These are phyloP conservation scores for Brachionus plicatilis DNA, from an alignment of 1,140 invertebrate species.

Conservation along the genomic window DNA sequence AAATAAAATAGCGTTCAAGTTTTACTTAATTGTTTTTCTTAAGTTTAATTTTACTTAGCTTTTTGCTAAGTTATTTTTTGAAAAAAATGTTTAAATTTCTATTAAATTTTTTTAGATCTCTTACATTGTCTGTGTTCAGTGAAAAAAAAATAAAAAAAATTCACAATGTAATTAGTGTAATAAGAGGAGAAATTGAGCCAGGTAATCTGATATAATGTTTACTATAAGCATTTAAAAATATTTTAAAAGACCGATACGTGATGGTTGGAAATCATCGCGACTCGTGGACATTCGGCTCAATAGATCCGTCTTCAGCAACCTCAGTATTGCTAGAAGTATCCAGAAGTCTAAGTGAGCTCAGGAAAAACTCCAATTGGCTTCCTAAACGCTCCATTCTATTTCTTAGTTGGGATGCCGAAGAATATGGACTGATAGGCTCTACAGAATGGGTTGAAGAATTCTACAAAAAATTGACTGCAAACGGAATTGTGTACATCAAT, in stretches of 20 bases:
- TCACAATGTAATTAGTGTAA: constrained; percentile 58
- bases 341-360: constrained; percentile 53
- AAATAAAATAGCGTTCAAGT: too few relatives aligned
- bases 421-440: constrained; percentile 58
- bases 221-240: neutral
- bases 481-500: constrained; percentile 52
- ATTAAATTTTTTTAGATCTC: constrained; percentile 20
- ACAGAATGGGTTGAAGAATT: constrained; percentile 56
- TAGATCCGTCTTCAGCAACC: constrained; percentile 59
- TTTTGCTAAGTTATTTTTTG: too few relatives aligned
- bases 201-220: neutral
- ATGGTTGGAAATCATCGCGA: constrained; percentile 63
- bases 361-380: constrained; percentile 54
- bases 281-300: constrained; percentile 60
- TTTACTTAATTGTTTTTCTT: too few relatives aligned
- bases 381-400: constrained; percentile 58
- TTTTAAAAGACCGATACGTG: constrained; percentile 56
- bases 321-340: constrained; percentile 59
- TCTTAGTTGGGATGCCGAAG: constrained; percentile 59
- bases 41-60: too few relatives aligned
- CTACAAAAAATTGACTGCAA: neutral
- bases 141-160: constrained; percentile 45
- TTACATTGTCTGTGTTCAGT: constrained; percentile 46
- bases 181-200: constrained; percentile 57
- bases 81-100: neutral